Conservation (phyloP, 2,888 invertebrate species). For the Cantharis rufa region DNA sequence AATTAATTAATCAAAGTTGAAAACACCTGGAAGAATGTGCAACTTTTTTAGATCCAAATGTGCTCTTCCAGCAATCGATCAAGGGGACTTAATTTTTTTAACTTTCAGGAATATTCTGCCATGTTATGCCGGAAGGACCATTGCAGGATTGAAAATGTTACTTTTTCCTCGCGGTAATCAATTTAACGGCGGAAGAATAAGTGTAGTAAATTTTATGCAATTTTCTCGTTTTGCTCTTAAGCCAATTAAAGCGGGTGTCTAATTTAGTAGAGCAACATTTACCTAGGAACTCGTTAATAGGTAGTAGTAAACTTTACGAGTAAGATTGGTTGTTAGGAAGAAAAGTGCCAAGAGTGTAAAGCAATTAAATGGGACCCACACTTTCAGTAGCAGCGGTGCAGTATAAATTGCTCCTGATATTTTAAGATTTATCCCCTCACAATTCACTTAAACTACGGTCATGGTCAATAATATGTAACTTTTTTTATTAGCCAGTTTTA, state of each 20-base stretch:
- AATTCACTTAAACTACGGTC: slow-evolving; percentile 26
- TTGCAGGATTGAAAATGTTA: background rate
- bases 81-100: background rate
- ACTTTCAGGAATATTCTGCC: too few relatives aligned
- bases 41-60: background rate
- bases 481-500: slow-evolving; percentile 29
- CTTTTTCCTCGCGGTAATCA: background rate
- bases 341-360: slow-evolving; percentile 29
- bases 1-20: slow-evolving; percentile 31
- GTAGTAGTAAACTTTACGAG: slow-evolving; percentile 19
- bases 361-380: slow-evolving; percentile 38
- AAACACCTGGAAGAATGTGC: slow-evolving; percentile 18
- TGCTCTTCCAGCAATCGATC: background rate
- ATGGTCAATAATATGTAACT: slow-evolving; percentile 29
- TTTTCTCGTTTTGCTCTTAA: background rate
- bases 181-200: background rate
- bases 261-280: slow-evolving; percentile 1
- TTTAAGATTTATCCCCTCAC: slow-evolving; percentile 31
- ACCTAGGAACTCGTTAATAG: slow-evolving; percentile 8
- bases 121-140: too few relatives aligned
- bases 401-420: slow-evolving; percentile 38
- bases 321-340: slow-evolving; percentile 5
- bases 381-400: slow-evolving; percentile 40
- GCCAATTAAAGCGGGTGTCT: background rate
- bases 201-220: background rate